Percentiles rank a stretch among this genome's conserved stretches.
Conservation (phyloP, 2,113 vertebrate genomes). For the Lycaon pictus region DNA sequence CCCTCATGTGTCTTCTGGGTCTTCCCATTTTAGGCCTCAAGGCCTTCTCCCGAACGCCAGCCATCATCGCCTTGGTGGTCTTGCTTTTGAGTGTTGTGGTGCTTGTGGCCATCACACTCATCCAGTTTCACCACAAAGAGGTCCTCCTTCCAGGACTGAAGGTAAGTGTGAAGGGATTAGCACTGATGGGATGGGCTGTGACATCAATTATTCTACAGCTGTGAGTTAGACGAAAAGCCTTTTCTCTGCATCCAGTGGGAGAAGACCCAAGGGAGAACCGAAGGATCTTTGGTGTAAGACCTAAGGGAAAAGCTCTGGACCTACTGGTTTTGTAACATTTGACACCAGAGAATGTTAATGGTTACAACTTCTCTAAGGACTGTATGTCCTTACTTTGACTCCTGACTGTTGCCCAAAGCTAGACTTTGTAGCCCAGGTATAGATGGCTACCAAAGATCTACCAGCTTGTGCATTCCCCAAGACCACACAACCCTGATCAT, state of each 20-base stretch:
- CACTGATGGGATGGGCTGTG: neutral
- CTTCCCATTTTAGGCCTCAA: constrained; percentile 78
- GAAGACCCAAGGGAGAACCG: neutral
- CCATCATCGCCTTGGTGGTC: constrained; percentile 87
- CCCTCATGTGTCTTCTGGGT: neutral
- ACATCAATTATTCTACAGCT: neutral
- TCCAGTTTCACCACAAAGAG: constrained; percentile 90
- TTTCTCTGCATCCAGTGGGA: neutral
- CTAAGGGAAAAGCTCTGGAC: neutral
- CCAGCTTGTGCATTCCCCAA: neutral
- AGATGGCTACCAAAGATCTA: neutral
- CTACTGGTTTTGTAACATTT: neutral
- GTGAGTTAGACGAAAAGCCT: neutral
- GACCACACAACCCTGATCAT: neutral
- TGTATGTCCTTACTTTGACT: neutral
- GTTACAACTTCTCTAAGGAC: neutral
- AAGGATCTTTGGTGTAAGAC: neutral
- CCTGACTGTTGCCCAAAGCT: neutral
- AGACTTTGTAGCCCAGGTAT: neutral
- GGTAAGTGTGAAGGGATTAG: constrained; percentile 85
- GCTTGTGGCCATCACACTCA: constrained; percentile 90
- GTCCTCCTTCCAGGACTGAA: constrained; percentile 89
- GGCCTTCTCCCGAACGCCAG: constrained; percentile 88
- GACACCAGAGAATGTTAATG: neutral
- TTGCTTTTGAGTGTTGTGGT: constrained; percentile 92